These are phyloP conservation scores for Sarcophaga peregrina DNA, from an alignment of 1,140 invertebrate species.

Conservation along the genomic window DNA sequence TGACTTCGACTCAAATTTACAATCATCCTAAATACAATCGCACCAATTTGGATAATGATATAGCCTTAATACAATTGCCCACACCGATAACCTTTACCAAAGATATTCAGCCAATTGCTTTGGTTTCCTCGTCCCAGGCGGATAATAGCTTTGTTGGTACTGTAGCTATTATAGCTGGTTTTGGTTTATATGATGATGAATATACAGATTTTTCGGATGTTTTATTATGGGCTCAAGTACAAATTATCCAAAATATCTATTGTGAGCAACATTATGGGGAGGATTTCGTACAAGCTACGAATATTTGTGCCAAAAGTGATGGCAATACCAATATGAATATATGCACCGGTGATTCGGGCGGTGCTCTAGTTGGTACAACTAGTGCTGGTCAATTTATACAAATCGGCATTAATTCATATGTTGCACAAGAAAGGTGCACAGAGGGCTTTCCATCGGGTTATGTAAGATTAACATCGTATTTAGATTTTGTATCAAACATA, in stretches of 20 bases:
- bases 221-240: slow-evolving; percentile 55
- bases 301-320: slow-evolving; percentile 53
- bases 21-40: slow-evolving; percentile 68
- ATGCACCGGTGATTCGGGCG: slow-evolving; percentile 62
- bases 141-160: slow-evolving; percentile 53
- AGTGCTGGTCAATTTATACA: slow-evolving; percentile 49
- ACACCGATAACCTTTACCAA: slow-evolving; percentile 62
- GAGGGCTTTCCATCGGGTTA: slow-evolving; percentile 59
- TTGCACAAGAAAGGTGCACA: slow-evolving; percentile 60
- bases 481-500: slow-evolving; percentile 52
- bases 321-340: slow-evolving; percentile 57
- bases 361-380: slow-evolving; percentile 49
- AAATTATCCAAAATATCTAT: slow-evolving; percentile 54
- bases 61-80: slow-evolving; percentile 70
- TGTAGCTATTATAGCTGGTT: slow-evolving; percentile 53
- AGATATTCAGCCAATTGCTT: slow-evolving; percentile 52
- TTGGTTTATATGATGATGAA: slow-evolving; percentile 57
- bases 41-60: slow-evolving; percentile 68
- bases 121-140: slow-evolving; percentile 49
- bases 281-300: slow-evolving; percentile 51
- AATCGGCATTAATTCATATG: slow-evolving; percentile 64
- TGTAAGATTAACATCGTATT: slow-evolving; percentile 57
- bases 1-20: slow-evolving; percentile 61
- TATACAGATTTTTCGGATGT: slow-evolving; percentile 55
- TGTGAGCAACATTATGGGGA: slow-evolving; percentile 50